Conservation (phyloP, 1,140 invertebrate species). For the Conus betulinus region DNA sequence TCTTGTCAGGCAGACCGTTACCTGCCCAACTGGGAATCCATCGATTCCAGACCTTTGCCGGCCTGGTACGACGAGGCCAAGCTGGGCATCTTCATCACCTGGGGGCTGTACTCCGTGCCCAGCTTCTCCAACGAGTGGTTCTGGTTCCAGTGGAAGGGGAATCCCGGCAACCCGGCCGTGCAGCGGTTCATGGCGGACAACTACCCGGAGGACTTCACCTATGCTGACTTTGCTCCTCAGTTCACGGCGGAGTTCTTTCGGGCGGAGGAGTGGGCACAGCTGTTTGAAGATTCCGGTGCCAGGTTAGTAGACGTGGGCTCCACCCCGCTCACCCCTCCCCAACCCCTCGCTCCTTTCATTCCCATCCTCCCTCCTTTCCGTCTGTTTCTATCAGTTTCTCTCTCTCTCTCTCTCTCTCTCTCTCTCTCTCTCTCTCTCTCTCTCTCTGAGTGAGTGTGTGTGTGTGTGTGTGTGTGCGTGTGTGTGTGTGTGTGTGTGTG, state of each 20-base stretch:
- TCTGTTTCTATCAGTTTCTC: too few species aligned
- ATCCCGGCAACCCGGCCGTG: constrained; percentile 32
- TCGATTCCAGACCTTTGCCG: constrained; percentile 74
- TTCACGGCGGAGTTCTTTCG: constrained; percentile 64
- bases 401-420: too few species aligned
- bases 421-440: too few species aligned
- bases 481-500: too few species aligned
- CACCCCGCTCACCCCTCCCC: too few species aligned
- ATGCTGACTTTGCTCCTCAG: constrained; percentile 61
- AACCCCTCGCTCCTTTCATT: too few species aligned
- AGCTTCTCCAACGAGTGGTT: constrained; percentile 60
- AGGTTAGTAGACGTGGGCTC: constrained; percentile 42
- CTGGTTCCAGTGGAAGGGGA: constrained; percentile 68
- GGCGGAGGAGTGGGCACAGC: constrained; percentile 55
- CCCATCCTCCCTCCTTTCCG: too few species aligned
- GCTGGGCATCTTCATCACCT: constrained; percentile 76
- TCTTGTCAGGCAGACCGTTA: constrained; percentile 34
- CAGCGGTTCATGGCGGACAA: constrained; percentile 67
- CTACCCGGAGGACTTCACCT: constrained; percentile 67
- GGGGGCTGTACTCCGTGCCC: constrained; percentile 75
- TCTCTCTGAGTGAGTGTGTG: too few species aligned
- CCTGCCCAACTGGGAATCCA: constrained; percentile 71
- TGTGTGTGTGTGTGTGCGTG: too few species aligned
- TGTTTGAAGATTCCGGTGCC: constrained; percentile 58
- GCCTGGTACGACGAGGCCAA: constrained; percentile 75